phyloP scores from a whole-genome alignment of 1,140 invertebrate species.

The Dendrolimus punctatus region DNA sequence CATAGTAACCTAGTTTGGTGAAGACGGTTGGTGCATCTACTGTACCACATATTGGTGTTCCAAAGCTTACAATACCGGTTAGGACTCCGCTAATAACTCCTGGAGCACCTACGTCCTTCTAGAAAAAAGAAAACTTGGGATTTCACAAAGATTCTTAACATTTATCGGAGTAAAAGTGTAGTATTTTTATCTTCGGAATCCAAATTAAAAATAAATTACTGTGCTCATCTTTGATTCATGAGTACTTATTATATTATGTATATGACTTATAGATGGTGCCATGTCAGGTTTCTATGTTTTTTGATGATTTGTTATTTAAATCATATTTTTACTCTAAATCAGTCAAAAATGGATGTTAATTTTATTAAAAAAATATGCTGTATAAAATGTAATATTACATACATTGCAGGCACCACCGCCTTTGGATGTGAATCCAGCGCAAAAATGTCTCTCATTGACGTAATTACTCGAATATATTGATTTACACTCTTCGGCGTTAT shows the following conservation, averaged over 20 bases:
- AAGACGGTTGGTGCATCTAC: constrained; percentile 18
- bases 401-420: constrained; percentile 24
- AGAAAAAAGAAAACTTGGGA: neutral
- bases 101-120: constrained; percentile 21
- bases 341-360: too few species aligned
- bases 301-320: too few species aligned
- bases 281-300: too few species aligned
- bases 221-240: too few species aligned
- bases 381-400: constrained; percentile 6
- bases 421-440: constrained; percentile 16
- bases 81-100: constrained; percentile 8
- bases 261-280: too few species aligned
- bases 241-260: too few species aligned
- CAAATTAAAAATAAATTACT: too few species aligned
- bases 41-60: constrained; percentile 14
- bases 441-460: constrained; percentile 18
- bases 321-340: too few species aligned
- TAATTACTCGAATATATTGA: constrained; percentile 15
- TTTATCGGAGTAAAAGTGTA: too few species aligned
- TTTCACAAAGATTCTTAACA: too few species aligned
- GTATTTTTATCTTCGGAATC: too few species aligned
- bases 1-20: constrained; percentile 20
- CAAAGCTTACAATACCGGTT: constrained; percentile 20
- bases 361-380: neutral
- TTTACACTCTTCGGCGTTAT: too few species aligned